These are phyloP conservation scores for Drosophila sechellia DNA, from an alignment of 1,140 invertebrate species.

Conservation along the genomic window DNA sequence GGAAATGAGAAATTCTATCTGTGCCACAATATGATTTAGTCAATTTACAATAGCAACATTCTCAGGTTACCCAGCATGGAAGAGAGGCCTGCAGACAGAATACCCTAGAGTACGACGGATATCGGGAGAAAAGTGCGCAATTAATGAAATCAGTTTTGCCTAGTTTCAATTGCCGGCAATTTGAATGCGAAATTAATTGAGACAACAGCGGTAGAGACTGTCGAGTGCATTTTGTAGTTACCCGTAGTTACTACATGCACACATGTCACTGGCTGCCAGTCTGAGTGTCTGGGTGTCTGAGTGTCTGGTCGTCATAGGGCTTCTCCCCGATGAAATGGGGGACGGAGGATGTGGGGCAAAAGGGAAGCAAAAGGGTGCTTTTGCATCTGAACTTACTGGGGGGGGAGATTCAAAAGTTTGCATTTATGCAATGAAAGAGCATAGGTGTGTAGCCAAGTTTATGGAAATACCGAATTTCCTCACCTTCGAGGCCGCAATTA, in stretches of 20 bases:
- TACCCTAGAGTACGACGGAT: not conserved
- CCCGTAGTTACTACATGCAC: not conserved
- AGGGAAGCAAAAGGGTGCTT: not conserved
- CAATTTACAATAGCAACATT: not conserved
- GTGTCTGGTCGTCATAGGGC: constrained; percentile 28
- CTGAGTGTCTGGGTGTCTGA: constrained; percentile 10
- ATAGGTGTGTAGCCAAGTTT: not conserved
- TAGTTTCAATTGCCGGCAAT: constrained; percentile 47
- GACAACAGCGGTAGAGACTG: constrained; percentile 21
- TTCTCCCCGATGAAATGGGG: constrained; percentile 14
- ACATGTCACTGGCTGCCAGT: constrained; percentile 1
- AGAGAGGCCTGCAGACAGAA: too few species aligned
- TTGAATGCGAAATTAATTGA: constrained; percentile 61
- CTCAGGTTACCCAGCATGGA: not conserved
- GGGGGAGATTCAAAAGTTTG: not conserved
- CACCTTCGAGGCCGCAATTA: not conserved
- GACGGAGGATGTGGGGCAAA: too few species aligned
- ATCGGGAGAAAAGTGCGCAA: constrained; percentile 32
- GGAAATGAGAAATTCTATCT: not conserved
- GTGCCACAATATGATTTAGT: not conserved
- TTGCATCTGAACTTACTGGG: constrained; percentile 2
- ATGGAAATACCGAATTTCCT: not conserved
- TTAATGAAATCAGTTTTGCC: constrained; percentile 65
- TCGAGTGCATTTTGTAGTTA: not conserved
- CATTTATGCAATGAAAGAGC: too few species aligned